Base-by-base conservation (phyloP, 2,113 vertebrate genomes). In the Drymodes brunneopygia region DNA sequence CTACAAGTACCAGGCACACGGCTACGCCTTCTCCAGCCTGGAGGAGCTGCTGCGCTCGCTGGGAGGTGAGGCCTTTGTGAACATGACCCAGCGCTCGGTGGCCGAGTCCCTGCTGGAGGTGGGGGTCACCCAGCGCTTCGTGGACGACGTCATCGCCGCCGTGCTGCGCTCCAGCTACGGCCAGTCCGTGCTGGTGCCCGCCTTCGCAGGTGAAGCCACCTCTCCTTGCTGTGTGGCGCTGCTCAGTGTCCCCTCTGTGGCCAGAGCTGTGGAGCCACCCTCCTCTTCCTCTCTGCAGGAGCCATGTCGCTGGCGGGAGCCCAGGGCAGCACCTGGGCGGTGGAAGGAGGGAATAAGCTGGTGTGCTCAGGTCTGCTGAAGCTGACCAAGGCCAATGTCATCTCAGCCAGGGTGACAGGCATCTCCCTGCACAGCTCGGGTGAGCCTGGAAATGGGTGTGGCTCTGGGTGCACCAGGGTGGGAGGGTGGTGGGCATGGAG, bases 1-100 rank as follows among this genome's bases (percentile, higher is more conserved):
- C 94, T 99, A 99, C 95, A 99, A 99, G 98, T 99, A 99, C 97
- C 99, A 99, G 97, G 99, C 98, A 0, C 99, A 99, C 0, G 99
- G 99, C 66, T 99, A 99, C 0, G 99, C 99, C 54, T 99, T 99
- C 98, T 99, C 99, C 58, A 98, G 98, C 1, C 98, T 99, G 93
- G 99, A 99, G 94, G 99, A 99, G 91, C 98, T 99, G 82, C 97
- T 99, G 83, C 98, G 97, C 90, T 99, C 99, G 0, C 98, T 99
- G 42, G 99, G 99, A 0, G 99, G 99, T 11, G 98, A 99, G 1
- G 98, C 98, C 89, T 99, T 99, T 6, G 94, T 99, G 96, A 99
- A 99, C 97, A 99, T 99, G 99, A 99, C 99, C 0, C 98, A 97
- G 45, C 98, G 98, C 83, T 99, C 99, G 0, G 98, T 99, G 90